phyloP scores from a whole-genome alignment of 2,797 vertebrate species.

The Sebastes elongatus region DNA sequence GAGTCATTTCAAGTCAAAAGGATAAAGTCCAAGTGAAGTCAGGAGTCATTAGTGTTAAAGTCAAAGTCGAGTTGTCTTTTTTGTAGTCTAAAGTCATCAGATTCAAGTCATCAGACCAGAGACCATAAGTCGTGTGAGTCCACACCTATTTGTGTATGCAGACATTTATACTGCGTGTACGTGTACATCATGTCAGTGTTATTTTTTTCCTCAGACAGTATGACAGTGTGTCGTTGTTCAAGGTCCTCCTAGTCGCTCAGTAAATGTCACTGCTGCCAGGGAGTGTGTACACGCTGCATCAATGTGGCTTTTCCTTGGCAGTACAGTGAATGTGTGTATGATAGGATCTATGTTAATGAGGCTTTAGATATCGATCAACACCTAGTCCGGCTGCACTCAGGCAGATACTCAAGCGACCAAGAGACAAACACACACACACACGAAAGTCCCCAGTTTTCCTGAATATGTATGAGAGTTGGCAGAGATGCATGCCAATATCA shows the following conservation, averaged over 20 bases:
- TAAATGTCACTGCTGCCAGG: conserved; percentile 60
- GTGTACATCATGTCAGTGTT: conserved; percentile 27
- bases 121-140: background rate
- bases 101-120: background rate
- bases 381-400: conserved; percentile 29
- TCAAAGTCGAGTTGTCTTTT: background rate
- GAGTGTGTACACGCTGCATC: conserved; percentile 46
- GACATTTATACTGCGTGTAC: background rate
- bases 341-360: conserved; percentile 70
- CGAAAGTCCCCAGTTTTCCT: conserved; percentile 20
- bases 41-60: background rate
- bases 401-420: conserved; percentile 28
- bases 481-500: conserved; percentile 50
- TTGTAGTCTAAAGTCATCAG: background rate
- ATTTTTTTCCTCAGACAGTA: conserved; percentile 23
- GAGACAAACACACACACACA: conserved; percentile 11
- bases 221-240: conserved; percentile 21
- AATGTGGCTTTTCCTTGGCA: conserved; percentile 60
- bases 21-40: background rate
- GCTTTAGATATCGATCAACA: conserved; percentile 63
- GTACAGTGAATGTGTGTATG: conserved; percentile 48
- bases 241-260: conserved; percentile 25
- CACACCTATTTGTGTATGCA: background rate
- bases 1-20: background rate
- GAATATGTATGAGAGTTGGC: conserved; percentile 56